Evolutionary conservation across 2,113 vertebrate species (phyloP).

Genomic region (Nematolebias whitei): DNA sequence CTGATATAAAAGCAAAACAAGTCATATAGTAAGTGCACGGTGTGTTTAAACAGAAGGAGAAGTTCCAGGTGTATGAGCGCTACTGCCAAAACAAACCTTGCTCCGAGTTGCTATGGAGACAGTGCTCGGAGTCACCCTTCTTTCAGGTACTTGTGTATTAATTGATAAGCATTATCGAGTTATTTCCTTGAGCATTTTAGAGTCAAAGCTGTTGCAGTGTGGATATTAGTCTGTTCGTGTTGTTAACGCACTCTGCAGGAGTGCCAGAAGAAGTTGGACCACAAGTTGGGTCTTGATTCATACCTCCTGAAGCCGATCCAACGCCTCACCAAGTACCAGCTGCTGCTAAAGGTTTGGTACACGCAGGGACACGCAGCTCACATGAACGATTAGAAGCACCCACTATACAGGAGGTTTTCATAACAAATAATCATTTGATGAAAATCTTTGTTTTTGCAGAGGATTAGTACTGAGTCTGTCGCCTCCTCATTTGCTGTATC

Average conservation of each 20-base stretch:
- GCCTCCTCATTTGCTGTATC: not conserved
- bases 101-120: slow-evolving; percentile 92
- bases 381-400: not conserved
- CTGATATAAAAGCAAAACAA: not conserved
- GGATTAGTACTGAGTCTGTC: not conserved
- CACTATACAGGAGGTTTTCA: not conserved
- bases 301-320: slow-evolving; percentile 97
- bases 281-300: slow-evolving; percentile 93
- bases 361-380: slow-evolving; percentile 6
- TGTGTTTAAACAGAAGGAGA: slow-evolving; percentile 83
- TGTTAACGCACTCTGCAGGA: slow-evolving; percentile 76
- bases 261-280: slow-evolving; percentile 92
- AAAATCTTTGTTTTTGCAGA: not conserved
- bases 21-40: not conserved
- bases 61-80: slow-evolving; percentile 96
- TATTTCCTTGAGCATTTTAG: not conserved
- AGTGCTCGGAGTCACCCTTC: slow-evolving; percentile 90
- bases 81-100: slow-evolving; percentile 97
- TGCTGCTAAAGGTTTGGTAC: slow-evolving; percentile 89
- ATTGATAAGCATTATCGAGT: not conserved
- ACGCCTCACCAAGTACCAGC: slow-evolving; percentile 96
- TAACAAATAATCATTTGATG: not conserved
- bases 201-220: not conserved
- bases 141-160: slow-evolving; percentile 84
- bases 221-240: not conserved